These are phyloP conservation scores for Halocynthia aurantium DNA, from an alignment of 23 tunicate species.

Conservation along the genomic window DNA sequence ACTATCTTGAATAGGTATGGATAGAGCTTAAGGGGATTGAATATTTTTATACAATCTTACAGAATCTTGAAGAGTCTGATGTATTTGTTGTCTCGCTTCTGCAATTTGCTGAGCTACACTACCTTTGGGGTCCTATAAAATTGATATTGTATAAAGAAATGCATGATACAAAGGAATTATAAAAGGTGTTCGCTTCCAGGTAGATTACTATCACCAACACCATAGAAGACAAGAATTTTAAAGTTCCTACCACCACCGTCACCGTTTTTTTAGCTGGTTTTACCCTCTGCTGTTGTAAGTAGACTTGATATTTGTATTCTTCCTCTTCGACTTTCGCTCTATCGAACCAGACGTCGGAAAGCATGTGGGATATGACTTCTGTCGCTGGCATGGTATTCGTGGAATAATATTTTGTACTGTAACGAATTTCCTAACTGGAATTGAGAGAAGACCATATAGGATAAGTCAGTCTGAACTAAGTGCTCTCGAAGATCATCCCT, in stretches of 20 bases:
- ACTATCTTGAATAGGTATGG: neutral
- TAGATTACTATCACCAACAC: neutral
- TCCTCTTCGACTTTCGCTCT: conserved; percentile 13
- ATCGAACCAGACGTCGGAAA: conserved; percentile 17
- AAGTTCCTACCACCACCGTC: conserved; percentile 8
- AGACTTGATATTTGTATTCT: conserved; percentile 22
- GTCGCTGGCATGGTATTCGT: neutral
- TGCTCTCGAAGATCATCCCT: too few species aligned
- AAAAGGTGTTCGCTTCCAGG: neutral
- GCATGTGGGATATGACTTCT: conserved; percentile 7
- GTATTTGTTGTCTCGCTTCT: conserved; percentile 65
- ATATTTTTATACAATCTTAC: neutral
- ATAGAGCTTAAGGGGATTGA: neutral
- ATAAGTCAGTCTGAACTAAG: too few species aligned
- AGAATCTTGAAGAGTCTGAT: conserved; percentile 41
- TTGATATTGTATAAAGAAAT: neutral
- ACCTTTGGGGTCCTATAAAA: conserved; percentile 7
- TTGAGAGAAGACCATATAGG: too few species aligned
- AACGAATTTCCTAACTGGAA: neutral
- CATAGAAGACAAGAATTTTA: neutral
- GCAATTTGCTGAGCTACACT: conserved; percentile 75
- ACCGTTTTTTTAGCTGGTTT: conserved; percentile 5
- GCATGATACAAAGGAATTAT: neutral
- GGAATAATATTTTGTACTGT: neutral
- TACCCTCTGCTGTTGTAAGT: neutral